Evolutionary conservation across 2,888 invertebrate species (phyloP).

Genomic region (Tetranychus piercei): DNA sequence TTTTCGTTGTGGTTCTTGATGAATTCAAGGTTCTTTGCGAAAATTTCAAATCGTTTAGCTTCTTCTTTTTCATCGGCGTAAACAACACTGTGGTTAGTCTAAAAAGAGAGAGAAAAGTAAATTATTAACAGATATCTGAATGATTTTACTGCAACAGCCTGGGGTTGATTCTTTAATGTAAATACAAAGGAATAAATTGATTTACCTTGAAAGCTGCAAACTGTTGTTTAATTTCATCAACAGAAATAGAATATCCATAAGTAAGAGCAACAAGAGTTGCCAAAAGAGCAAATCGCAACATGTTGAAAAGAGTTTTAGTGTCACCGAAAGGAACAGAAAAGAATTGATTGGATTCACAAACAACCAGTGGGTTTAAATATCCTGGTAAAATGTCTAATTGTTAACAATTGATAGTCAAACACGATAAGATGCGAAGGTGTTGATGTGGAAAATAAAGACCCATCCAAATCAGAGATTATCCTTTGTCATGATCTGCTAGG

Average conservation of each 20-base stretch:
- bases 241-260: background rate
- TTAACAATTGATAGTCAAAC: too few species aligned
- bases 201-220: background rate
- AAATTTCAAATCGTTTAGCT: slow-evolving; percentile 14
- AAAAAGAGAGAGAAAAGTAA: background rate
- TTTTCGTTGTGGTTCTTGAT: slow-evolving; percentile 14
- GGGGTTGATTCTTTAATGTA: too few species aligned
- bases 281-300: background rate
- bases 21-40: slow-evolving; percentile 11
- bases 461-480: too few species aligned
- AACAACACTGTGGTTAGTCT: slow-evolving; percentile 29
- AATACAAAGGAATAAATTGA: background rate
- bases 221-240: background rate
- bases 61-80: slow-evolving; percentile 11
- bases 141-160: too few species aligned
- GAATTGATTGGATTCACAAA: too few species aligned
- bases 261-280: background rate
- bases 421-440: too few species aligned
- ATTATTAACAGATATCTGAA: too few species aligned
- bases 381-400: too few species aligned
- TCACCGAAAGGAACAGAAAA: too few species aligned
- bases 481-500: too few species aligned
- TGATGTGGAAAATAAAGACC: too few species aligned
- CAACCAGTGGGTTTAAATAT: too few species aligned
- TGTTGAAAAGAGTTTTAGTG: background rate